Base-by-base conservation (phyloP, 2,888 invertebrate genomes). In the Glaucopsyche alexis region DNA sequence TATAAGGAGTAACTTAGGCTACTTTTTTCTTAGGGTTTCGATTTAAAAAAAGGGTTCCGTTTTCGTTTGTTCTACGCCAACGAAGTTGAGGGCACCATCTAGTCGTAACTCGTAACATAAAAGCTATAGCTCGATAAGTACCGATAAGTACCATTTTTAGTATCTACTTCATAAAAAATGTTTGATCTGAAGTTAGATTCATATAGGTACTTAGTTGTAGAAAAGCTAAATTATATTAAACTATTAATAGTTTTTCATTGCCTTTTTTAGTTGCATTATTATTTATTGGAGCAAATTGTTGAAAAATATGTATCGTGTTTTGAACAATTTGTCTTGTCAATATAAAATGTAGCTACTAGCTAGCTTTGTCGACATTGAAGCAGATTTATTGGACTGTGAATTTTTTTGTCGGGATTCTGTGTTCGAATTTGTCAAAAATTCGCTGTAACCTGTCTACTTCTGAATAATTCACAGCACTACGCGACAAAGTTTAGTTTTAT, bases 321-420 rank as follows among this genome's bases (percentile, higher is more conserved):
- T 13, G 60, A 29, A 11, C 47, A 38, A 29, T 60, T 60, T 60
- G 60, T 38, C 60, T 60, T 38, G 29, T 38, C 29, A 60, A 60
- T 38, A 60, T 60, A 60, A 60, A 60, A 60, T 60, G 60, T 60
- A 60, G 11, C 29, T 29, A 19, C 29, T 60, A 60, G 11, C 29
- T 29, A 19, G 29, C 29, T 29, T 29, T 60, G 55, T 60, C 60
- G 29, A 13, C 7, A 29, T 38, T 60, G 60, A 38, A 60, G 66
- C 42, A 16, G 66, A 42, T 42, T 66, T 66, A 66, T 66, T 66
- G 66, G 16, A 42, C 66, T 66, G 66, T 66, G 66, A 42, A 66
- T 66, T 66, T 66, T 40, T 66, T 60, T 29, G 11, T 7, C 60
- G 13, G 9, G 14, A 29, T 50, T 38, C 60, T 13, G 60, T 60